A percentile compares a stretch with the other conserved stretches of the same genome.
phyloP scores from a whole-genome alignment of 2,113 vertebrate genomes.

The Pseudorasbora parva region DNA sequence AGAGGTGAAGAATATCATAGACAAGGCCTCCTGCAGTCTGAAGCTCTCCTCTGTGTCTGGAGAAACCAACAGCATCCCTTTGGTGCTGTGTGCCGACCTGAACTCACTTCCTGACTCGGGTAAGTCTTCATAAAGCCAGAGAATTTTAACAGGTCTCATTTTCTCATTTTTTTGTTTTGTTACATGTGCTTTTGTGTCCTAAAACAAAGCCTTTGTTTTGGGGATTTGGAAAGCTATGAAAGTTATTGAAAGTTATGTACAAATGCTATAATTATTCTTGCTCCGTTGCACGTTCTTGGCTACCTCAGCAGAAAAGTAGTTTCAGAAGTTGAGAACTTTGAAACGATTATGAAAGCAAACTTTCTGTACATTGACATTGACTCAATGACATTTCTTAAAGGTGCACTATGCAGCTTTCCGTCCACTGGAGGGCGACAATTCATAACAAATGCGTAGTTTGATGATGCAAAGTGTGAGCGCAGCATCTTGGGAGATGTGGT shows the following conservation, averaged over 20 bases:
- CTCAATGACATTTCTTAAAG: background rate
- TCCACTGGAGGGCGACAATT: no score
- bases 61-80: constrained; percentile 91
- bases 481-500: no score
- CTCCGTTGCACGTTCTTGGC: background rate
- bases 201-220: background rate
- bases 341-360: no score
- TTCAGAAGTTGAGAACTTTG: no score
- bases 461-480: no score
- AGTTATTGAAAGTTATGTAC: no score
- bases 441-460: no score
- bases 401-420: no score
- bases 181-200: background rate
- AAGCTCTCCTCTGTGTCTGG: constrained; percentile 85
- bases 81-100: constrained; percentile 97
- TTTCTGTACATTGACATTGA: no score
- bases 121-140: constrained; percentile 66
- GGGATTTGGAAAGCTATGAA: no score
- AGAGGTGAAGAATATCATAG: constrained; percentile 96
- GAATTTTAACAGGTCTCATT: background rate
- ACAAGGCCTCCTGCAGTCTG: constrained; percentile 92
- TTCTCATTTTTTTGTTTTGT: background rate
- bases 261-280: background rate
- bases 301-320: no score
- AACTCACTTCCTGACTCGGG: constrained; percentile 97